These are phyloP conservation scores for Sakesphorus luctuosus DNA, from an alignment of 2,113 vertebrate species.

Conservation along the genomic window DNA sequence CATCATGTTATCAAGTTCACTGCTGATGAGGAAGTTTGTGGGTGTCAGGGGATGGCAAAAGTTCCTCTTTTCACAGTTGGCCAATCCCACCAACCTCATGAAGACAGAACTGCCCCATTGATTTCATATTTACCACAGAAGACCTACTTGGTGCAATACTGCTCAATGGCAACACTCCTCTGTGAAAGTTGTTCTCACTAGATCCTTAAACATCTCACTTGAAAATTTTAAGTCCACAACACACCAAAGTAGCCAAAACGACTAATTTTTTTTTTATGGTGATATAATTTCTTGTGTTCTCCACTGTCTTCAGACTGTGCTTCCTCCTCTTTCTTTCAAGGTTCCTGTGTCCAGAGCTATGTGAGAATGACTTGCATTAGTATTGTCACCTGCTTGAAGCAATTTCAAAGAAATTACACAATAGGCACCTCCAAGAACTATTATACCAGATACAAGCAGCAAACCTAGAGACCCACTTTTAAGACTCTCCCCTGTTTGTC, in stretches of 20 bases:
- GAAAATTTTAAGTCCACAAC: background rate
- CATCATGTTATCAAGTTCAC: accelerated
- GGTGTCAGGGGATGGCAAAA: background rate
- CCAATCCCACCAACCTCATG: background rate
- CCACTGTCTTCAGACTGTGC: background rate
- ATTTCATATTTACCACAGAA: background rate
- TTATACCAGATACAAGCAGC: background rate
- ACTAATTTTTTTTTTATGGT: too few relatives aligned
- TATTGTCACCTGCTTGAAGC: background rate
- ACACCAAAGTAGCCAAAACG: background rate
- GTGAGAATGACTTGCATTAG: background rate
- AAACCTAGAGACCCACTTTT: background rate
- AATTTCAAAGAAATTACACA: background rate
- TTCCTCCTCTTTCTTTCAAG: background rate
- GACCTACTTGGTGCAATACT: background rate
- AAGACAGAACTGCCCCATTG: background rate
- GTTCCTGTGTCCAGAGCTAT: background rate
- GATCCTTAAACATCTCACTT: background rate
- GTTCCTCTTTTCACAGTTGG: background rate
- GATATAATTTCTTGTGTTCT: background rate
- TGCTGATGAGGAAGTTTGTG: background rate
- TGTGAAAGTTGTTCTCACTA: background rate
- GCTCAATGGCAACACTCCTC: background rate
- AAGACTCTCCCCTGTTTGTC: background rate
- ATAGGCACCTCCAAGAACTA: background rate